Base-by-base conservation (phyloP, 2,113 vertebrate genomes). In the Cavia aperea region DNA sequence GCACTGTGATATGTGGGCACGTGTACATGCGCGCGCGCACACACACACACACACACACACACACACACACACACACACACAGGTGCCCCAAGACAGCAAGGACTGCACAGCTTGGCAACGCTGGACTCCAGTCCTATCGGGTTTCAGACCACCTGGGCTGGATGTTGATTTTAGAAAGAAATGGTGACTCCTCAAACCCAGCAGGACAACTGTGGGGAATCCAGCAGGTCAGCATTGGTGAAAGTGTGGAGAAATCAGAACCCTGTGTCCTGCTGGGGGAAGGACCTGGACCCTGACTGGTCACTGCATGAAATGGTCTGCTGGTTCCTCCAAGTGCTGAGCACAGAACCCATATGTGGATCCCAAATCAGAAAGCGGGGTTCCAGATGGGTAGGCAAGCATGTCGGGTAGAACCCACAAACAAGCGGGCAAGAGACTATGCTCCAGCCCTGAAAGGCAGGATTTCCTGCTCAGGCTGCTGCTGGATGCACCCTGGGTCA, bases 31-130 rank as follows among this genome's bases (percentile, higher is more conserved):
- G 39, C 39, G 51, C 12, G 51, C 21, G 43, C 56, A 15, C 2
- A 7, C 58, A 21, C 9, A 3, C 68, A 15, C 68, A 33, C 36
- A 16, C 14, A 15, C 6, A 5, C 62, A 63, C 62, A 63, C 60
- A 36, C n/a, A 58, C 24, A 0, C 0, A 4, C 70, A 68, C 15
- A 10, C 31, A 31, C 31, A 16, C 18, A 43, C 29, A 0, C 0
- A 4, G 16, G 43, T 29, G 26, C 24, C 4, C 18, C 16, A 26
- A 26, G 33, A 89, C 54, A 5, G 78, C 7, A 54, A 7, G 26
- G 5, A 68, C 18, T 15, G 72, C 33, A 29, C 16, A 36, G 8
- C 23, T 60, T 58, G 26, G 56, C 68, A 11, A 18, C 16, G 39
- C 58, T 4, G 2, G 12, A 43, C 46, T 43, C 63, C 49, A 70